Base-by-base conservation (phyloP, 2,797 vertebrate genomes). In the Falco concolor region DNA sequence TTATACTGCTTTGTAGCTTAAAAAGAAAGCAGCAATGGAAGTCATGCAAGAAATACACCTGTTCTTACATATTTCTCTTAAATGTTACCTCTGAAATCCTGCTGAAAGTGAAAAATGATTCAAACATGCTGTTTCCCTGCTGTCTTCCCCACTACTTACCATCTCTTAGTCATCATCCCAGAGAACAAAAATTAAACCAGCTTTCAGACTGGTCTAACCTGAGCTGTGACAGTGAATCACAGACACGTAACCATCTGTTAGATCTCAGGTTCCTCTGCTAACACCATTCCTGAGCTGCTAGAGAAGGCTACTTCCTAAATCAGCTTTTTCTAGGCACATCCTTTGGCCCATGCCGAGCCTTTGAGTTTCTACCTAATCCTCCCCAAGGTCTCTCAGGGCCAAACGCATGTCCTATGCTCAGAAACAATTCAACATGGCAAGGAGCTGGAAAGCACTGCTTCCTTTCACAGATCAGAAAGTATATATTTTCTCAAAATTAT, bases 321-420 rank as follows among this genome's bases (percentile, higher is more conserved):
- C 47, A 76, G 10, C 47, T 61, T 77, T 64, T 52, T 56, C 45
- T 56, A 63, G 61, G 18, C 63, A 63, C 27, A 44, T 25, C 6
- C 22, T 75, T 50, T 52, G 27, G 23, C 47, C 94, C 30, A 32
- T 0, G 1, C 7, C 67, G 42, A 81, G 28, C 22, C 13, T 67
- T 27, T 77, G 40, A 81, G 18, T 60, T 84, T 75, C 61, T 53
- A 10, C 34, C 16, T 75, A 72, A 77, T 47, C 17, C 40, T 81
- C 11, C 34, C 10, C 9, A 36, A 70, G 45, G 20, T 60, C 7
- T 49, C 16, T 47, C 19, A 36, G 9, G 15, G 28, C 34, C 54
- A 76, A 68, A 69, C 5, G 25, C 0, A 0, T 11, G 3, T 64
- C 24, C 64, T 45, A 32, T 2, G 4, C 28, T 52, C 23, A 45